Base-by-base conservation (phyloP, 2,113 vertebrate species). In the Setophaga coronata region DNA sequence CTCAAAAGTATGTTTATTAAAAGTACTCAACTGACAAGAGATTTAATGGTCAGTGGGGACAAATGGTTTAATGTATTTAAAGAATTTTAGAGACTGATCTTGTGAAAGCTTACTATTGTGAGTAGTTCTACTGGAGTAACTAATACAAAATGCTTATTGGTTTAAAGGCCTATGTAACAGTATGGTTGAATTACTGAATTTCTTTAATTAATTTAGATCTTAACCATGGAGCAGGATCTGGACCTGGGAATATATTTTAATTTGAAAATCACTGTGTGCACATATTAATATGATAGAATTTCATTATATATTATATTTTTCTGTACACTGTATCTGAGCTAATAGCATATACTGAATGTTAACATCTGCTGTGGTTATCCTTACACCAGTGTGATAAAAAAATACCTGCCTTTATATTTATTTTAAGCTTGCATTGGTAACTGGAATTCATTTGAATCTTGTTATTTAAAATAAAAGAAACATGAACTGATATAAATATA, bases 1-100 rank as follows among this genome's bases (percentile, higher is more conserved):
- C 40, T 87, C 84, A 94, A 93, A 96, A 96, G 14, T 96, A 58
- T 79, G 53, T 91, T 96, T 84, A 94, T 96, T 97, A 94, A 89
- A 95, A 94, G 56, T 82, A 79, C 34, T 84, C 73, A 91, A 58
- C 45, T 94, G 89, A 65, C 93, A 82, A 87, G 89, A 95, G 94
- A 95, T 80, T 96, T 91, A 89, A 95, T 87, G 45, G 65, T 90
- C 89, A 85, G 61, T 80, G 54, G 87, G 57, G 53, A 90, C 18
- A 96, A 94, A 94, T 28, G 65, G 42, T 79, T 96, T 89, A 87
- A 80, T 84, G 65, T 94, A 76, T 76, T 97, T 96, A 96, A 95
- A 90, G 61, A 96, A 91, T 92, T 94, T 96, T 93, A 89, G 77
- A 84, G 24, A 64, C 57, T 42, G 40, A 91, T 93, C 57, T 94